Conservation (phyloP, 2,797 vertebrate genomes). For the Adelosebastes latens region DNA sequence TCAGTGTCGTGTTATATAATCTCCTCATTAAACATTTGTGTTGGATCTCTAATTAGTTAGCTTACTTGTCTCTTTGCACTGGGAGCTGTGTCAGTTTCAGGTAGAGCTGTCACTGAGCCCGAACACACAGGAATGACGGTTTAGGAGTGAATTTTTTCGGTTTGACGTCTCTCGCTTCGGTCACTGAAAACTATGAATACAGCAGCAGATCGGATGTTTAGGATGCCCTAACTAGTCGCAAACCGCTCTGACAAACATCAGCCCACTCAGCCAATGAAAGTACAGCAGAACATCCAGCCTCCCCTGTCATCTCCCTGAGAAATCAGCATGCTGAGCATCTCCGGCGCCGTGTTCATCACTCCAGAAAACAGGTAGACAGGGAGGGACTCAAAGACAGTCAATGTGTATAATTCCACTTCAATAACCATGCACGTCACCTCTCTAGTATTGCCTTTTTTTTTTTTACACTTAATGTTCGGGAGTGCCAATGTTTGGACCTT, state of each 20-base stretch:
- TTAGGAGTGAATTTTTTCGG: neutral
- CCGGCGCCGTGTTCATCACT: slow-evolving; percentile 8
- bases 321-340: slow-evolving; percentile 46
- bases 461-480: neutral
- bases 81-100: slow-evolving; percentile 30
- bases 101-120: slow-evolving; percentile 11
- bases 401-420: slow-evolving; percentile 32
- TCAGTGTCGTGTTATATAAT: slow-evolving; percentile 18
- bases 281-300: slow-evolving; percentile 27
- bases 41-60: slow-evolving; percentile 54
- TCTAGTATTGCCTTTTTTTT: neutral
- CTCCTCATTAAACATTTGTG: slow-evolving; percentile 61
- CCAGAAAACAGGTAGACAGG: slow-evolving; percentile 18
- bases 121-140: neutral
- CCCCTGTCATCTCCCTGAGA: slow-evolving; percentile 27
- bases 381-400: slow-evolving; percentile 2
- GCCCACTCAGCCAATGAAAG: slow-evolving; percentile 47
- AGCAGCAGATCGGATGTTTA: neutral
- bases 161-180: slow-evolving; percentile 34
- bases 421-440: slow-evolving; percentile 3
- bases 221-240: slow-evolving; percentile 4
- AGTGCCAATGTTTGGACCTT: neutral
- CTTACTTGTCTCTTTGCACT: slow-evolving; percentile 10
- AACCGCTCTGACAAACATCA: slow-evolving; percentile 41
- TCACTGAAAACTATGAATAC: neutral